A percentile compares a stretch with the other conserved stretches of the same genome.
These are phyloP conservation scores for Halocaridina rubra DNA, from an alignment of 2,888 invertebrate genomes.

Conservation along the genomic window DNA sequence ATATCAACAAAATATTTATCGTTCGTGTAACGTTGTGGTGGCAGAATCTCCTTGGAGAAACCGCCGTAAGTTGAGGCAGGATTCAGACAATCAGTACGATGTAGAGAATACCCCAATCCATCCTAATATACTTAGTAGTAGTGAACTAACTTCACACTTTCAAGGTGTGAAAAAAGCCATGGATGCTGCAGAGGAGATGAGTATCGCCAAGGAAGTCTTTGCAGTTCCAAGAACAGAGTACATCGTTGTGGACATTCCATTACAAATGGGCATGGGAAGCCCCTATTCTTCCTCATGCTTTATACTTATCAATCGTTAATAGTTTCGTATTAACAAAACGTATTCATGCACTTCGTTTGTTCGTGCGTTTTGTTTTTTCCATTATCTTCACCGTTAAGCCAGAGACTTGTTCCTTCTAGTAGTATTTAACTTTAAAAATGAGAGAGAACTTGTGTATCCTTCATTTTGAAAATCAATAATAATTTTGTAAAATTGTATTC, in stretches of 20 bases:
- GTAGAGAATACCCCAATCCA: background rate
- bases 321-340: no score
- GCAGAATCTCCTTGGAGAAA: background rate
- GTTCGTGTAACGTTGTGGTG: background rate
- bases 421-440: no score
- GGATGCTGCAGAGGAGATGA: background rate
- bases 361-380: no score
- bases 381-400: no score
- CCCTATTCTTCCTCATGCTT: constrained; percentile 78
- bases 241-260: constrained; percentile 67
- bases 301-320: constrained; percentile 73
- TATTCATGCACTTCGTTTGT: no score
- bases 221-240: constrained; percentile 47
- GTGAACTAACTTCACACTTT: background rate
- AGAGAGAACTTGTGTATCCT: no score
- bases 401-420: no score
- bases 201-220: background rate
- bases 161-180: background rate
- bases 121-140: background rate
- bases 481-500: no score
- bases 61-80: background rate
- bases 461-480: no score
- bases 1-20: no score
- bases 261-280: constrained; percentile 74
- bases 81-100: constrained; percentile 11